These are phyloP conservation scores for Cydia splendana DNA, from an alignment of 1,140 invertebrate genomes.

Conservation along the genomic window DNA sequence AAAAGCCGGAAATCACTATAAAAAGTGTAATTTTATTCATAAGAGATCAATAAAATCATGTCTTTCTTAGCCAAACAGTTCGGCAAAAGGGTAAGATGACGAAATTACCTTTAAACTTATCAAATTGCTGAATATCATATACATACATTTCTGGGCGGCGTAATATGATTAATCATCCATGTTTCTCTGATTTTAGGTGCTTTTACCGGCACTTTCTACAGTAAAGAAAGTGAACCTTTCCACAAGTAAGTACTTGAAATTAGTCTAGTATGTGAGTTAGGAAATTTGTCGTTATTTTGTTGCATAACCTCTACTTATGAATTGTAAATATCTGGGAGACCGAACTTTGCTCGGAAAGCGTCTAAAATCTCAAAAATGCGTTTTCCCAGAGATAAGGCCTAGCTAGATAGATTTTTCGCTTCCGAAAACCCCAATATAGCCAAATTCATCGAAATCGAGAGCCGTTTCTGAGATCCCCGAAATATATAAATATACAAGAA, in stretches of 20 bases:
- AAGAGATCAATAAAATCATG: background rate
- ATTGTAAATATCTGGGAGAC: background rate
- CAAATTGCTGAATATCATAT: background rate
- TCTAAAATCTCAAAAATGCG: too few relatives aligned
- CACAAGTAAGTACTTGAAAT: conserved; percentile 25
- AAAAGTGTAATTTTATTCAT: background rate
- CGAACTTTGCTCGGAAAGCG: too few relatives aligned
- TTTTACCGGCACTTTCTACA: conserved; percentile 9
- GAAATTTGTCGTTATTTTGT: background rate
- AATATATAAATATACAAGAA: too few relatives aligned
- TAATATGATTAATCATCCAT: background rate
- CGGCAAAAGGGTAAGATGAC: background rate
- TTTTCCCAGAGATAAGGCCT: too few relatives aligned
- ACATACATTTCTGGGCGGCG: too few relatives aligned
- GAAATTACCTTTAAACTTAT: background rate
- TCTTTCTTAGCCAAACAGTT: conserved; percentile 17
- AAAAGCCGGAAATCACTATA: background rate
- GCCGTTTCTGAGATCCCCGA: too few relatives aligned
- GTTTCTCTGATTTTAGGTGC: conserved; percentile 17
- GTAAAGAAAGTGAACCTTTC: conserved; percentile 29
- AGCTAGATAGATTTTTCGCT: too few relatives aligned
- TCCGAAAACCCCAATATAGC: too few relatives aligned
- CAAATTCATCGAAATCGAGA: too few relatives aligned
- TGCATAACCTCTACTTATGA: conserved; percentile 27
- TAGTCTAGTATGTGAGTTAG: background rate